These are phyloP conservation scores for Aselliscus stoliczkanus DNA, from an alignment of 2,797 vertebrate genomes.

Conservation along the genomic window DNA sequence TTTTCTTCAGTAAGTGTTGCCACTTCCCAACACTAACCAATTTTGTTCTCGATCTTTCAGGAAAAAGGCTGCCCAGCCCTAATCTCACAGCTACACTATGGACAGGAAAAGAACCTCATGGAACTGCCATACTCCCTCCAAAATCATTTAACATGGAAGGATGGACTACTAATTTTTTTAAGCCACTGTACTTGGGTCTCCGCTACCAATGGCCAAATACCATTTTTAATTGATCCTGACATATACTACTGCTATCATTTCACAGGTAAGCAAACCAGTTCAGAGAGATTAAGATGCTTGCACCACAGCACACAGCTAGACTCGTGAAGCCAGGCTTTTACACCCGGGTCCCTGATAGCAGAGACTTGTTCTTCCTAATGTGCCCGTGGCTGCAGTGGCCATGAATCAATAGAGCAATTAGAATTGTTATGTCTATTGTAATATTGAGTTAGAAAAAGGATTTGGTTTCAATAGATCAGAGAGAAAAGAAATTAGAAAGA, in stretches of 20 bases:
- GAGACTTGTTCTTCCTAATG: slow-evolving; percentile 42
- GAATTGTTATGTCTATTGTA: slow-evolving; percentile 72
- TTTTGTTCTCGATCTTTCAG: background rate
- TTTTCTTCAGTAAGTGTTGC: background rate
- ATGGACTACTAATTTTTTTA: background rate
- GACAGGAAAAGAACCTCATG: background rate
- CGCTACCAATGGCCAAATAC: background rate
- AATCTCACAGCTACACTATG: background rate
- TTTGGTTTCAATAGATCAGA: slow-evolving; percentile 72
- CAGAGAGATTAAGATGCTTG: background rate
- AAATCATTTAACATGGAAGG: background rate
- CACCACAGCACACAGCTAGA: background rate
- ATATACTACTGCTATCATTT: background rate
- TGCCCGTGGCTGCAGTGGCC: slow-evolving; percentile 2
- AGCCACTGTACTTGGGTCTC: background rate
- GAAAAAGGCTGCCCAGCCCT: background rate
- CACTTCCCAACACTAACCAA: background rate
- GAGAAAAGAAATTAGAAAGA: slow-evolving; percentile 72
- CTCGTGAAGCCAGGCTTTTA: background rate
- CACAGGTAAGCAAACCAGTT: background rate
- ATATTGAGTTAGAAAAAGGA: slow-evolving; percentile 67
- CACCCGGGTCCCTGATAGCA: background rate
- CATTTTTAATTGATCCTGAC: background rate
- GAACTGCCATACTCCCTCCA: background rate
- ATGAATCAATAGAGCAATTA: slow-evolving; percentile 71